Evolutionary conservation across 2,888 invertebrate species (phyloP).

Genomic region (Megaustenia siamemsis): DNA sequence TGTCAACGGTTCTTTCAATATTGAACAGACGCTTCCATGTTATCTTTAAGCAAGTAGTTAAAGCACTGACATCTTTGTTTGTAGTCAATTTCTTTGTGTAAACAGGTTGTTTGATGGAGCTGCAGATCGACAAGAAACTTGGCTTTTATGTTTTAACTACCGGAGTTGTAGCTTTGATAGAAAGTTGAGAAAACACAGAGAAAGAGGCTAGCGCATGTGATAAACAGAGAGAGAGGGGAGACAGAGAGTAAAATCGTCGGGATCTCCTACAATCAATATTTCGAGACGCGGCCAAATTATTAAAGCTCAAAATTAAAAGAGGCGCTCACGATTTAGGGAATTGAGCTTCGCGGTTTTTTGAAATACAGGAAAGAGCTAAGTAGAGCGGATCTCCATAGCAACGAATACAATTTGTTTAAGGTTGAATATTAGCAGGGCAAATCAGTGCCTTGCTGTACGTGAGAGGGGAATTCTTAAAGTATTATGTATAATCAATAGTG

Average conservation of each 20-base stretch:
- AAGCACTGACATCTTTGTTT: constrained; percentile 10
- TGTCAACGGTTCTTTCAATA: constrained; percentile 30
- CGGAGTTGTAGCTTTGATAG: not conserved
- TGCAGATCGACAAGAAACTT: constrained; percentile 7
- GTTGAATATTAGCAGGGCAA: too few species aligned
- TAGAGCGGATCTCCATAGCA: not conserved
- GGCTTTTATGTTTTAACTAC: constrained; percentile 28
- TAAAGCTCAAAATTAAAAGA: constrained; percentile 9
- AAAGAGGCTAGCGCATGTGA: not conserved
- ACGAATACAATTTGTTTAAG: not conserved
- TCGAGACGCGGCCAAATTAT: constrained; percentile 26
- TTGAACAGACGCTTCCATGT: not conserved
- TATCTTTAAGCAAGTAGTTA: constrained; percentile 12
- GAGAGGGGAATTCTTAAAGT: too few species aligned
- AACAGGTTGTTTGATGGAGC: constrained; percentile 15
- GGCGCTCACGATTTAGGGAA: not conserved
- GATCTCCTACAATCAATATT: constrained; percentile 25
- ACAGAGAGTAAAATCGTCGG: not conserved
- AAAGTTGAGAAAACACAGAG: not conserved
- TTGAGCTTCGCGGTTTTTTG: not conserved
- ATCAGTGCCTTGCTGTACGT: too few species aligned
- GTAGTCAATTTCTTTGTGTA: constrained; percentile 25
- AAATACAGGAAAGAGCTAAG: not conserved
- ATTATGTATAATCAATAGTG: too few species aligned
- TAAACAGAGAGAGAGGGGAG: not conserved